Evolutionary conservation across 1,140 invertebrate genomes (phyloP), one percentile per base, ranked within the genome.

Genomic region (Drosophila subobscura): DNA sequence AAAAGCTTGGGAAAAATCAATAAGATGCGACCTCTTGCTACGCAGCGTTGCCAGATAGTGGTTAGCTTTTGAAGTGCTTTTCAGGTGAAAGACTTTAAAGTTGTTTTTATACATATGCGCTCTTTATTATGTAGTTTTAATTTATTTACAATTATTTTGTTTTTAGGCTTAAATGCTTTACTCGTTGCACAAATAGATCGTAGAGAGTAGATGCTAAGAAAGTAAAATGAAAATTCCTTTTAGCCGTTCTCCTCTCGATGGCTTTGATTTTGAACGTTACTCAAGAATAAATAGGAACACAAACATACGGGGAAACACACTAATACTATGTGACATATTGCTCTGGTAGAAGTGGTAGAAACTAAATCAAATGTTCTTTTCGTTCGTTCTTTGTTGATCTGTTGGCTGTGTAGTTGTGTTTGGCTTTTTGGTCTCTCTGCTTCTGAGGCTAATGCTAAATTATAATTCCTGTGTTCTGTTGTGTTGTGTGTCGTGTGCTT

Each of bases 281-380:
- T 74, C 81, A 86, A 86, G 70, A 86, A 85, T 85, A 85, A 85
- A 85, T 85, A 85, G 81, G 81, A 85, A 85, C 81, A 85, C 80
- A 86, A 86, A 77, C 61, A 77, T 77, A 80, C 25, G 2, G 25
- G 5, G 12, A 81, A 76, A 64, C 58, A 77, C 47, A 75, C 81
- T 85, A 85, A 88, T 88, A 88, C 83, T 88, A 88, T 88, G 83
- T 88, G 50, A 59, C 16, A 37, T 67, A 64, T 86, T 81, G 66
- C 65, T 60, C 72, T 86, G 78, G 16, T 1, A 20, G 74, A 86
- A 88, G 61, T 64, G 56, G 51, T 56, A 76, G 45, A 67, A 52
- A 74, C 63, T 78, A 78, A 67, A 63, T 64, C 74, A 76, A 57
- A 64, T 63, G 71, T 78, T 75, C 56, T 40, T 72, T 67, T 78